These are phyloP conservation scores for Leuciscus idus DNA, from an alignment of 2,113 vertebrate species.

Conservation along the genomic window DNA sequence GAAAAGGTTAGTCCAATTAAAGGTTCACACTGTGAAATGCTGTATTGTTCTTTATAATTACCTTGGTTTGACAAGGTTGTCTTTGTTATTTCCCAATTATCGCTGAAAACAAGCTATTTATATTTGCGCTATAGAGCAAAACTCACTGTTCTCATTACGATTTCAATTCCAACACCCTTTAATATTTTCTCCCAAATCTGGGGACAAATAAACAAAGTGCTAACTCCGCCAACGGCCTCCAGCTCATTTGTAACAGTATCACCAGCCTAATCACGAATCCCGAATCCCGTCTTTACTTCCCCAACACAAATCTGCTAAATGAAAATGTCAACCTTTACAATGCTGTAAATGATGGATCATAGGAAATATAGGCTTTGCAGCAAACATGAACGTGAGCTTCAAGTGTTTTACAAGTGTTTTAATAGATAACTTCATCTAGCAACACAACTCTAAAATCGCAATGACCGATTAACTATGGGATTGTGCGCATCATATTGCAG, in stretches of 20 bases:
- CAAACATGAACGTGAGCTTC: not conserved
- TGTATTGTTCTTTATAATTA: constrained; percentile 59
- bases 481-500: not conserved
- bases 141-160: constrained; percentile 49
- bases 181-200: constrained; percentile 53
- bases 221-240: constrained; percentile 27
- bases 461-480: not conserved
- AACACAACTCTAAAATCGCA: not conserved
- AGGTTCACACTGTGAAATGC: constrained; percentile 37
- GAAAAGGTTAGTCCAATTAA: constrained; percentile 65
- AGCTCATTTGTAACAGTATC: constrained; percentile 53
- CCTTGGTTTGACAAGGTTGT: constrained; percentile 56
- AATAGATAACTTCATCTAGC: constrained; percentile 8
- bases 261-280: constrained; percentile 53
- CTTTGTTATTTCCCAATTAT: constrained; percentile 61
- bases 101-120: constrained; percentile 28
- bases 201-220: constrained; percentile 59
- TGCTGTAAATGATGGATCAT: constrained; percentile 34
- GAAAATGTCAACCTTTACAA: constrained; percentile 47
- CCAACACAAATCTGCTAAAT: constrained; percentile 53
- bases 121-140: not conserved
- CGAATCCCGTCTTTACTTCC: constrained; percentile 49
- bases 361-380: not conserved
- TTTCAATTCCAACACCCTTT: constrained; percentile 56
- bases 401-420: not conserved